These are phyloP conservation scores for Mobula birostris DNA, from an alignment of 2,113 vertebrate genomes.

Conservation along the genomic window DNA sequence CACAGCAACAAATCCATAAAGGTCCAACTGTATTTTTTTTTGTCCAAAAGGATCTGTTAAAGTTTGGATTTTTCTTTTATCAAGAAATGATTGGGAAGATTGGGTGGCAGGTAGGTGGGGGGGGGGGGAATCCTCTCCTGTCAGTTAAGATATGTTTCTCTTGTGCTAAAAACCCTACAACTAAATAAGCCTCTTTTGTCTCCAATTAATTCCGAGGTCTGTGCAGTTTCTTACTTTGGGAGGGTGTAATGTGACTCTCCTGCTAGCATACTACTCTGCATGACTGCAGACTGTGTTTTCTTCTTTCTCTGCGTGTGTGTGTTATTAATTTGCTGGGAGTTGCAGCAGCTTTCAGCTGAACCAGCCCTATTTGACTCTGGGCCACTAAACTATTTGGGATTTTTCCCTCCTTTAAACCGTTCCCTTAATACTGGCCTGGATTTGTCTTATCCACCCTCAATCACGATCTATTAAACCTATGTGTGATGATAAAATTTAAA, in stretches of 20 bases:
- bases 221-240: neutral
- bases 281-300: slow-evolving; percentile 11
- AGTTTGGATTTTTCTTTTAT: slow-evolving; percentile 30
- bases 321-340: slow-evolving; percentile 34
- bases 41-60: neutral
- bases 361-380: slow-evolving; percentile 28
- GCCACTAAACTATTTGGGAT: neutral
- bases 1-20: neutral
- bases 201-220: neutral
- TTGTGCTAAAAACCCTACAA: neutral
- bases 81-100: neutral
- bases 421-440: neutral
- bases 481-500: neutral
- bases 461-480: neutral
- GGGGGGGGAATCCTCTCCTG: neutral
- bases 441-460: neutral
- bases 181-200: neutral
- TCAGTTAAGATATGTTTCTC: neutral
- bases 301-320: neutral
- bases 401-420: neutral
- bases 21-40: neutral
- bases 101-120: neutral
- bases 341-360: neutral
- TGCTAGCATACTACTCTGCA: neutral
- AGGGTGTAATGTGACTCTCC: neutral